phyloP scores from a whole-genome alignment of 2,113 vertebrate species.

The Puma concolor region DNA sequence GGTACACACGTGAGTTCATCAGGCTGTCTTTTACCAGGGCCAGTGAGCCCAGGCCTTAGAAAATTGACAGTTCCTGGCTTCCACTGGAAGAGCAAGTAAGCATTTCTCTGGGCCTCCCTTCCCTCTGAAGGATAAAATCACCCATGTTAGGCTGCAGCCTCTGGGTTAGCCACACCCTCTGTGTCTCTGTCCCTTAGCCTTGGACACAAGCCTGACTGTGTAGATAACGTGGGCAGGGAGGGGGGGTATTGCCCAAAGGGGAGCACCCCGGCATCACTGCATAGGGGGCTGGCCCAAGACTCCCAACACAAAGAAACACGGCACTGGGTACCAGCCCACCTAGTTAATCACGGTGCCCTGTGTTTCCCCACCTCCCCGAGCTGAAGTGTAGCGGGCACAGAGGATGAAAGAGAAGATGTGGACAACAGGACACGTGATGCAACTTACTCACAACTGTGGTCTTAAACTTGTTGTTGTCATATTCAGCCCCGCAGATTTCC shows the following conservation, averaged over 20 bases:
- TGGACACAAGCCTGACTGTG: too few species aligned
- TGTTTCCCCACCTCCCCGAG: background rate
- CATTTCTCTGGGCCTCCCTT: background rate
- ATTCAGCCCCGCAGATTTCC: conserved; percentile 93
- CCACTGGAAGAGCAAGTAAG: background rate
- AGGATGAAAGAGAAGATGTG: accelerated
- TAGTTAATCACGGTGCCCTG: accelerated
- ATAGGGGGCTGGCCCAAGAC: too few species aligned
- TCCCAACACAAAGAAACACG: background rate
- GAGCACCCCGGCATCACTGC: accelerated
- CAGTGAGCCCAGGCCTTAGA: background rate
- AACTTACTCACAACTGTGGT: conserved; percentile 93
- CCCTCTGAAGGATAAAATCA: background rate
- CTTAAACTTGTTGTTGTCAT: conserved; percentile 95
- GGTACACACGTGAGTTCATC: accelerated
- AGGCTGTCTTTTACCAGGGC: background rate
- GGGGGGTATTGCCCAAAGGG: background rate
- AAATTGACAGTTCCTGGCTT: accelerated
- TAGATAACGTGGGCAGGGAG: background rate
- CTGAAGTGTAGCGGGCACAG: accelerated
- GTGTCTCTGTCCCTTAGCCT: background rate
- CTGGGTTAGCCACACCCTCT: background rate
- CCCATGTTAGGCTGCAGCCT: background rate
- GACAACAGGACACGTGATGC: accelerated
- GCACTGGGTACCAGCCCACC: background rate